Evolutionary conservation across 2,113 vertebrate genomes (phyloP).

Genomic region (Melozone crissalis): DNA sequence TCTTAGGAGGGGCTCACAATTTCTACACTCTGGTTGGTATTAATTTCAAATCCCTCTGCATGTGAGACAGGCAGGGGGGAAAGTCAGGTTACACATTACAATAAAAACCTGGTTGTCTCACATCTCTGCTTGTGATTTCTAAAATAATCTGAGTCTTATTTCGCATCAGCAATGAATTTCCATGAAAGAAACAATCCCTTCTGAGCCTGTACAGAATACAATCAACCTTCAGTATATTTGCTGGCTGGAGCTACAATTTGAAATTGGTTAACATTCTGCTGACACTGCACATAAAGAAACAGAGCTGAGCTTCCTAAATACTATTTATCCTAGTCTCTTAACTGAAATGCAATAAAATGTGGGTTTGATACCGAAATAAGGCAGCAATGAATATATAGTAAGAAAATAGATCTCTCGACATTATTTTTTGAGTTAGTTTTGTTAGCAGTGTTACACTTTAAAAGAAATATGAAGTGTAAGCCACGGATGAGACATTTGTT

Average conservation of each 20-base stretch:
- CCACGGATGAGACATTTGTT: not conserved
- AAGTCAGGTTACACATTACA: not conserved
- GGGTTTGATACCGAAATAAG: not conserved
- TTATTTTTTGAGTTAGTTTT: not conserved
- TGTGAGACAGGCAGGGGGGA: not conserved
- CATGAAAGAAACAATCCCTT: not conserved
- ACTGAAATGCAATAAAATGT: not conserved
- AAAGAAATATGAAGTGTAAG: not conserved
- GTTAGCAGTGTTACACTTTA: not conserved
- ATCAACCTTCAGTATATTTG: not conserved
- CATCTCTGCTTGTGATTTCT: not conserved
- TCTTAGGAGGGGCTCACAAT: not conserved
- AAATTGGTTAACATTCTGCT: not conserved
- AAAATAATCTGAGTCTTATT: not conserved
- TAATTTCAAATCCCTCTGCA: not conserved
- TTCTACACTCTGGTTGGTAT: not conserved
- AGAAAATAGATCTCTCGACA: not conserved
- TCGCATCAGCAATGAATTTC: not conserved
- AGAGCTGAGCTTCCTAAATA: not conserved
- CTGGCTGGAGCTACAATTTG: not conserved
- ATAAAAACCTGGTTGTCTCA: not conserved
- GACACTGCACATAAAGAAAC: not conserved
- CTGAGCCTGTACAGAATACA: not conserved
- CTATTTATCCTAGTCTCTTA: not conserved
- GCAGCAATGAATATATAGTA: not conserved